These are phyloP conservation scores for Typhlomys cinereus DNA, from an alignment of 2,113 vertebrate genomes.

Conservation along the genomic window DNA sequence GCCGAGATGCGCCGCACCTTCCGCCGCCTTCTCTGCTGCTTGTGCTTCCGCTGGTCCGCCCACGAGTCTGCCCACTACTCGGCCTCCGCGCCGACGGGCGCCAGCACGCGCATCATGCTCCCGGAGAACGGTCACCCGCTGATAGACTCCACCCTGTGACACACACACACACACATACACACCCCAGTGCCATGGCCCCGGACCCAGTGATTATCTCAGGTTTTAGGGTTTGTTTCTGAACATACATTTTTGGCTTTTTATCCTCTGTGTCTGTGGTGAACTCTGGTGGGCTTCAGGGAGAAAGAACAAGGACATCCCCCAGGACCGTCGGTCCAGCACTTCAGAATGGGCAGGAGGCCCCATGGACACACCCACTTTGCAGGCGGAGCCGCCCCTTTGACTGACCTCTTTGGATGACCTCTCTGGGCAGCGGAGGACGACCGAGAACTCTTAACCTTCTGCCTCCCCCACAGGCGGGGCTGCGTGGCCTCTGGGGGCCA, in stretches of 20 bases:
- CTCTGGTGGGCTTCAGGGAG: background rate
- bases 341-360: background rate
- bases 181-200: too few species aligned
- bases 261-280: background rate
- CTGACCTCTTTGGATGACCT: background rate
- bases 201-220: constrained; percentile 57
- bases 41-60: constrained; percentile 77
- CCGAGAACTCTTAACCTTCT: background rate
- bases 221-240: background rate
- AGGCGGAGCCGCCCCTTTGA: too few species aligned
- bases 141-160: constrained; percentile 83
- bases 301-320: background rate
- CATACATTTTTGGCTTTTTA: background rate
- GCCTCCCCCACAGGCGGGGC: background rate
- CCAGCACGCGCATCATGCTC: constrained; percentile 79
- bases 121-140: constrained; percentile 79
- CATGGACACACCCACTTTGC: too few species aligned
- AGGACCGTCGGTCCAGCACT: background rate
- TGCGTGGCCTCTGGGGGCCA: background rate
- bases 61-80: constrained; percentile 1
- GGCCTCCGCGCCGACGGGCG: constrained; percentile 40
- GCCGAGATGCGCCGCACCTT: constrained; percentile 93
- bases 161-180: too few species aligned
- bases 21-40: constrained; percentile 90
- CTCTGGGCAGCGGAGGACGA: background rate